A percentile compares a stretch with the other conserved stretches of the same genome.
These are phyloP conservation scores for Cololabis saira DNA, from an alignment of 2,113 vertebrate genomes.

Conservation along the genomic window DNA sequence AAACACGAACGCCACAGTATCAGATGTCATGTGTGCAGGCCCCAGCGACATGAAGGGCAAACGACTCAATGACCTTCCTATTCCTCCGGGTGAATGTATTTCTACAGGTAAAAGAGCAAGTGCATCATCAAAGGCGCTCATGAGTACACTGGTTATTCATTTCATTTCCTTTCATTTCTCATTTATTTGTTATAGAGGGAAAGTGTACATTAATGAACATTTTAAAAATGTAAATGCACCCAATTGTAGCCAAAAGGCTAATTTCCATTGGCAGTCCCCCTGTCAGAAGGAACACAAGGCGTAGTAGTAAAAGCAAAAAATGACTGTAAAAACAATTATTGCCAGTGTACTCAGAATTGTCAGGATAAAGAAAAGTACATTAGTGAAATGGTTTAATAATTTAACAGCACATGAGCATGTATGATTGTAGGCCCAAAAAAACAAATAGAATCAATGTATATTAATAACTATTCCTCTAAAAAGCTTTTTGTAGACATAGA, in stretches of 20 bases:
- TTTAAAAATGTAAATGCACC: too few species aligned
- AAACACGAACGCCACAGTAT: conserved; percentile 96
- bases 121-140: neutral
- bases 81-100: conserved; percentile 90
- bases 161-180: too few species aligned
- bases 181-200: too few species aligned
- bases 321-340: too few species aligned
- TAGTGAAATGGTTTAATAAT: conserved; percentile 51
- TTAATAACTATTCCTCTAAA: neutral
- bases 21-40: conserved; percentile 90
- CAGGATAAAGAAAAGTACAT: conserved; percentile 9
- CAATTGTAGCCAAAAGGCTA: too few species aligned
- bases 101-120: conserved; percentile 87
- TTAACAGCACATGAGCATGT: conserved; percentile 16
- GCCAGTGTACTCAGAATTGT: too few species aligned
- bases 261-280: too few species aligned
- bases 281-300: too few species aligned
- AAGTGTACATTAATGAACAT: too few species aligned
- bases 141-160: too few species aligned
- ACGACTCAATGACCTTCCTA: conserved; percentile 90
- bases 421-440: neutral
- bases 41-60: conserved; percentile 92
- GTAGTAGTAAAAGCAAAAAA: too few species aligned
- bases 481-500: too few species aligned
- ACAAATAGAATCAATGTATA: neutral